Conservation (phyloP, 2,113 vertebrate genomes). For the Pteropus alecto region DNA sequence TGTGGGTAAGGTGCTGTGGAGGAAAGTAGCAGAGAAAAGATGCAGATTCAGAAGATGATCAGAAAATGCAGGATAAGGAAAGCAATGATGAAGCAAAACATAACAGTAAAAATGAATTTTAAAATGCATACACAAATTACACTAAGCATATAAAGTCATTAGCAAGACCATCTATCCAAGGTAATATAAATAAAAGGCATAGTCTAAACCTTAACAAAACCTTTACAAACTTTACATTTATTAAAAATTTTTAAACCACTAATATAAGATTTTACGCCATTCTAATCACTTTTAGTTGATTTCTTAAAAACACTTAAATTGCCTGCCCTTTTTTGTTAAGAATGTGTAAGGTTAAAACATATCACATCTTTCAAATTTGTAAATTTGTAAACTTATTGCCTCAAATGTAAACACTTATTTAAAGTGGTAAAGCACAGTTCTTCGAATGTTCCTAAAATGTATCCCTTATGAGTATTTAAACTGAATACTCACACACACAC, state of each 20-base stretch:
- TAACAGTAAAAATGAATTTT: constrained; percentile 72
- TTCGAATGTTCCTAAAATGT: neutral
- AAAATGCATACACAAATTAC: constrained; percentile 70
- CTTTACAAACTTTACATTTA: neutral
- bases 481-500: neutral
- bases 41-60: constrained; percentile 84
- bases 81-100: constrained; percentile 80
- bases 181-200: constrained; percentile 3
- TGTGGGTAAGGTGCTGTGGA: constrained; percentile 87
- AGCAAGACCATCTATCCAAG: constrained; percentile 7
- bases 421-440: neutral
- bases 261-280: neutral
- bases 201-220: neutral
- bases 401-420: constrained; percentile 12
- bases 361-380: neutral
- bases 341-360: neutral
- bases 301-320: constrained; percentile 33
- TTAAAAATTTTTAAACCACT: neutral
- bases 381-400: neutral
- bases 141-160: constrained; percentile 34
- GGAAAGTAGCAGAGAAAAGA: constrained; percentile 86
- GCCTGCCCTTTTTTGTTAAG: neutral
- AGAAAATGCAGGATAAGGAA: constrained; percentile 80
- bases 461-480: neutral
- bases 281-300: neutral